Percentiles rank a stretch among this genome's conserved stretches.
Evolutionary conservation across 2,113 vertebrate species (phyloP).

Genomic region (Connochaetes taurinus): DNA sequence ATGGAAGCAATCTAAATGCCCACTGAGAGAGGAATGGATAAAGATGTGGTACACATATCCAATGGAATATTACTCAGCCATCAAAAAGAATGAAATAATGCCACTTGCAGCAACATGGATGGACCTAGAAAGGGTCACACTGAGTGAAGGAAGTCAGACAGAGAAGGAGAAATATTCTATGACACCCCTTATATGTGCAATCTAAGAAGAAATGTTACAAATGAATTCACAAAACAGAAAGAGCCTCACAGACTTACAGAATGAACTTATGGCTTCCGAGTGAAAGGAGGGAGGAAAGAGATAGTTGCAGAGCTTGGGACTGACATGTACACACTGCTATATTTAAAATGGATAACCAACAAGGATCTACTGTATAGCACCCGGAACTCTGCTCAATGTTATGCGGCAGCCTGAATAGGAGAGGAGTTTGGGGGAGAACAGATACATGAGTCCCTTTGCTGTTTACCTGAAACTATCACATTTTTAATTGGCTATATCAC

Average conservation of each 20-base stretch:
- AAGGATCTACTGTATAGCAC: neutral
- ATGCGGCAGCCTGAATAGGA: neutral
- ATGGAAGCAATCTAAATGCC: neutral
- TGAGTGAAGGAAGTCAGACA: neutral
- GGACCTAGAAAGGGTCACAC: neutral
- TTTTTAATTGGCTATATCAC: neutral
- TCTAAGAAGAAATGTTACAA: neutral
- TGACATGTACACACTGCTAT: neutral
- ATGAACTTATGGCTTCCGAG: neutral
- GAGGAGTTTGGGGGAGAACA: neutral
- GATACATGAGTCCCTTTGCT: neutral
- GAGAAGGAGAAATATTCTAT: neutral
- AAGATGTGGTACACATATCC: neutral
- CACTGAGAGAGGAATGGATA: neutral
- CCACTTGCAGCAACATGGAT: neutral
- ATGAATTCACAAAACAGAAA: neutral
- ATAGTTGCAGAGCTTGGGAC: fast-evolving
- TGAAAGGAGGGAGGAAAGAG: neutral
- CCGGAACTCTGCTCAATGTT: neutral
- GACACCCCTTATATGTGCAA: neutral
- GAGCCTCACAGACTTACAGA: neutral
- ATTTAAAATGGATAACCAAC: neutral
- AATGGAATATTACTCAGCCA: neutral
- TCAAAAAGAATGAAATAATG: neutral
- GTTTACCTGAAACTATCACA: neutral